Evolutionary conservation across 2,888 invertebrate genomes (phyloP).

Genomic region (Cordilura impudica): DNA sequence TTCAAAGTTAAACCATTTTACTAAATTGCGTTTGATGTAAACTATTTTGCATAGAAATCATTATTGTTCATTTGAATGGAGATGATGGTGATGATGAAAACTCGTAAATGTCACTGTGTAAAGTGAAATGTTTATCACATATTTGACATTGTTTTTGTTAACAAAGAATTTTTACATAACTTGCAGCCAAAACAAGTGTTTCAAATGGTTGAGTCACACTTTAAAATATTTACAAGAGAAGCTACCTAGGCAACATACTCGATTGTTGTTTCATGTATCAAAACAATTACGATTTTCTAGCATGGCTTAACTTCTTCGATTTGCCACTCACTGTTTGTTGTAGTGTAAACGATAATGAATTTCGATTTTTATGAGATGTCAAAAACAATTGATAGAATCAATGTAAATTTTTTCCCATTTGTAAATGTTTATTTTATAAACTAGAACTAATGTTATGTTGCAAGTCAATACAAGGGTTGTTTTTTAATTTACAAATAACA

Average conservation of each 20-base stretch:
- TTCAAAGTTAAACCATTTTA: not conserved
- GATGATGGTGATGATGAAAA: slow-evolving; percentile 16
- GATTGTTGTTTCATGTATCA: not conserved
- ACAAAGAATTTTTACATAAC: slow-evolving; percentile 39
- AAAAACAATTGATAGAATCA: slow-evolving; percentile 62
- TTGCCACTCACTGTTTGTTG: slow-evolving; percentile 11
- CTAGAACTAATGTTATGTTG: slow-evolving; percentile 37
- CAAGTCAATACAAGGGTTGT: slow-evolving; percentile 37
- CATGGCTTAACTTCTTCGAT: slow-evolving; percentile 6
- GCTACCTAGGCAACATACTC: not conserved
- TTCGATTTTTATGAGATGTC: slow-evolving; percentile 63
- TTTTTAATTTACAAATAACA: slow-evolving; percentile 28
- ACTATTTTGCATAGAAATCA: slow-evolving; percentile 63
- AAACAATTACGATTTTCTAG: no score
- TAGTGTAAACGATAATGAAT: slow-evolving; percentile 53
- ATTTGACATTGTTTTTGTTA: slow-evolving; percentile 45
- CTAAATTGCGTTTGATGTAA: slow-evolving; percentile 17
- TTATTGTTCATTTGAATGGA: slow-evolving; percentile 34
- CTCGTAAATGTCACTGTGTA: slow-evolving; percentile 59
- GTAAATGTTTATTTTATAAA: not conserved
- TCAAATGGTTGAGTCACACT: slow-evolving; percentile 45
- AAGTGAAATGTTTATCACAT: slow-evolving; percentile 62
- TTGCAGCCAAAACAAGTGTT: slow-evolving; percentile 37
- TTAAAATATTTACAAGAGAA: not conserved
- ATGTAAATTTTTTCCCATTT: slow-evolving; percentile 33